These are phyloP conservation scores for Uloborus plumipes DNA, from an alignment of 2,888 invertebrate genomes.

Conservation along the genomic window DNA sequence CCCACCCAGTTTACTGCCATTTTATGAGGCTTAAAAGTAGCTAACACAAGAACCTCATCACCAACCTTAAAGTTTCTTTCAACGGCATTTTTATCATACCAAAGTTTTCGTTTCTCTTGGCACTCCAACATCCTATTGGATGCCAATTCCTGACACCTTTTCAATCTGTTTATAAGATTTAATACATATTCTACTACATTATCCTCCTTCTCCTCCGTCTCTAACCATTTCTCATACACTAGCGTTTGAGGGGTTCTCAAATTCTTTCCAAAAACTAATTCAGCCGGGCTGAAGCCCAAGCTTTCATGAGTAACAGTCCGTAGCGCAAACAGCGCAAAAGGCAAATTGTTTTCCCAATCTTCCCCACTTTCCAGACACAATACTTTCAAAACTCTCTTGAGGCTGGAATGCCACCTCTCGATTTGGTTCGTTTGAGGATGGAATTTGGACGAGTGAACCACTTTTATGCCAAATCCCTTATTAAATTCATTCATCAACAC, in stretches of 20 bases:
- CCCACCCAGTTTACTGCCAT: no score
- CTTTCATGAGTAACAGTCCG: conserved; percentile 22
- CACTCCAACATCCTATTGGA: no score
- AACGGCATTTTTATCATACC: no score
- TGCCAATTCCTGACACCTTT: background rate
- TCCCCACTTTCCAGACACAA: conserved; percentile 16
- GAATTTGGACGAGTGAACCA: background rate
- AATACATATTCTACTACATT: conserved; percentile 10
- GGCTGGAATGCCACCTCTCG: conserved; percentile 5
- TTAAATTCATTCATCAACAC: conserved; percentile 1
- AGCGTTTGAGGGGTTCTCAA: conserved; percentile 24
- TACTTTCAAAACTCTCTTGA: conserved; percentile 16
- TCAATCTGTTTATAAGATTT: conserved; percentile 13
- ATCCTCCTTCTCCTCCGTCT: background rate
- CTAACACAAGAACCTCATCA: no score
- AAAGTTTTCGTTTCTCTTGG: no score
- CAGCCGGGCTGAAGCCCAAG: conserved; percentile 23
- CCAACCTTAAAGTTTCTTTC: no score
- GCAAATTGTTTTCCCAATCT: conserved; percentile 19
- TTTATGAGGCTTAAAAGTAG: no score
- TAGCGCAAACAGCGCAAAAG: conserved; percentile 22
- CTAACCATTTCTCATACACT: conserved; percentile 27
- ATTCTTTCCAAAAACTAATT: conserved; percentile 18
- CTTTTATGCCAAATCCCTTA: background rate
- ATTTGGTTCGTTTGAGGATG: conserved; percentile 31